Base-by-base conservation (phyloP, 2,113 vertebrate genomes). In the Camelus dromedarius region DNA sequence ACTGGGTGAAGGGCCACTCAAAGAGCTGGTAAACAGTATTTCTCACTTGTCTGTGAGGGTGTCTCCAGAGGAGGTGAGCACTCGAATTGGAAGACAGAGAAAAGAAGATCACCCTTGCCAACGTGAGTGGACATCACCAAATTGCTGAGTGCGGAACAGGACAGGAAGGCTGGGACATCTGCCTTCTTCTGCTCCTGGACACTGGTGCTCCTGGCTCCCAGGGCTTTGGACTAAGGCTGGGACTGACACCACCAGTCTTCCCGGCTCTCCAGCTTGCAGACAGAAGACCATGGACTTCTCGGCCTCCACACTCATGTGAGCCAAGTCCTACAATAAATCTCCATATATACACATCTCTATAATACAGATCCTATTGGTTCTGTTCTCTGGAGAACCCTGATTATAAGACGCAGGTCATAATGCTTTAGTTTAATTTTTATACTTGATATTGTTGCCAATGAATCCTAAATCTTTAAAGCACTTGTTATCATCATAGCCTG, bases 391-490 rank as follows among this genome's bases (percentile, higher is more conserved):
- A 28, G 62, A 85, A 69, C 11, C 20, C 28, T 42, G 48, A 56
- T 16, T 35, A 42, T 15, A 54, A 75, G 1, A 60, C 12, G 52
- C 15, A 82, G 2, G 6, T n/a, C 48, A 79, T 18, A 72, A 54
- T 16, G 54, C 10, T 67, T 79, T 70, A 42, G 70, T 86, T 66
- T 86, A 67, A 92, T 11, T 73, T 89, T 83, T 93, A 72, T 20
- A 79, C 42, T 46, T 67, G 67, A 62, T 62, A 66, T 19, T 56
- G 28, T 73, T 82, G 48, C 66, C 52, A 66, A 58, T 75, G 84
- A 81, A 93, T 66, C 50, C 32, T 69, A 85, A 82, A 22, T 92
- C 30, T 92, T 94, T 20, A 76, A 88, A 79, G 72, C 52, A 58
- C 73, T 38, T 58, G 9, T 52, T n/a, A 62, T 46, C 62, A 58